Percentiles rank a stretch among this genome's conserved stretches.
Evolutionary conservation across 1,140 invertebrate genomes (phyloP).

Genomic region (Lasaia peninsularis): DNA sequence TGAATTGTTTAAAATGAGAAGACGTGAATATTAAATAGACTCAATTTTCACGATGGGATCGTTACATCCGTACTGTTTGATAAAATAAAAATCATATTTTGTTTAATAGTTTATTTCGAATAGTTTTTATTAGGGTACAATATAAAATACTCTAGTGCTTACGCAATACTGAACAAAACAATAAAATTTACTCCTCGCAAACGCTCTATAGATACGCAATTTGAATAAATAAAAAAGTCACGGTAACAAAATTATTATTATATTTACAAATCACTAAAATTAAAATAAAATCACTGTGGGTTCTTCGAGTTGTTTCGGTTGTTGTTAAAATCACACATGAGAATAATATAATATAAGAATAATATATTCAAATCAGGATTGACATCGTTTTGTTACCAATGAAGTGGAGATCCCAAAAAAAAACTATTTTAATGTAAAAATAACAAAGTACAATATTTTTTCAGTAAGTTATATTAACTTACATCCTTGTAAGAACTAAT

Average conservation of each 20-base stretch:
- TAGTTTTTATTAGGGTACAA: slow-evolving; percentile 53
- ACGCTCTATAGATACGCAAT: slow-evolving; percentile 45
- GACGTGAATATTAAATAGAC: too few species aligned
- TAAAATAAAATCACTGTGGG: slow-evolving; percentile 26
- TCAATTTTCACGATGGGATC: not conserved
- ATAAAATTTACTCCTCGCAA: slow-evolving; percentile 71
- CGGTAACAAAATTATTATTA: slow-evolving; percentile 48
- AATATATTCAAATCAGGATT: not conserved
- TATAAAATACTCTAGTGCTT: slow-evolving; percentile 61
- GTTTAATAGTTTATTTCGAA: slow-evolving; percentile 54
- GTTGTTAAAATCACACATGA: not conserved
- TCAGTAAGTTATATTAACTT: not conserved
- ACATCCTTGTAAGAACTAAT: not conserved
- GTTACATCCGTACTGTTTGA: not conserved
- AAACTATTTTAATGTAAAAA: not conserved
- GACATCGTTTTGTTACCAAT: not conserved
- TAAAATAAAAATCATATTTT: slow-evolving; percentile 28
- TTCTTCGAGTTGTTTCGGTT: not conserved
- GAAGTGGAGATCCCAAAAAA: not conserved
- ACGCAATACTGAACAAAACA: slow-evolving; percentile 70
- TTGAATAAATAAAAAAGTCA: slow-evolving; percentile 54
- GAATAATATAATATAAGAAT: not conserved
- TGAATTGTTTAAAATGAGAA: too few species aligned
- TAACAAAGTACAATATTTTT: not conserved
- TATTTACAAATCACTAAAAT: slow-evolving; percentile 38